A percentile compares a stretch with the other conserved stretches of the same genome.
These are phyloP conservation scores for Tapirus terrestris DNA, from an alignment of 2,113 vertebrate species.

Conservation along the genomic window DNA sequence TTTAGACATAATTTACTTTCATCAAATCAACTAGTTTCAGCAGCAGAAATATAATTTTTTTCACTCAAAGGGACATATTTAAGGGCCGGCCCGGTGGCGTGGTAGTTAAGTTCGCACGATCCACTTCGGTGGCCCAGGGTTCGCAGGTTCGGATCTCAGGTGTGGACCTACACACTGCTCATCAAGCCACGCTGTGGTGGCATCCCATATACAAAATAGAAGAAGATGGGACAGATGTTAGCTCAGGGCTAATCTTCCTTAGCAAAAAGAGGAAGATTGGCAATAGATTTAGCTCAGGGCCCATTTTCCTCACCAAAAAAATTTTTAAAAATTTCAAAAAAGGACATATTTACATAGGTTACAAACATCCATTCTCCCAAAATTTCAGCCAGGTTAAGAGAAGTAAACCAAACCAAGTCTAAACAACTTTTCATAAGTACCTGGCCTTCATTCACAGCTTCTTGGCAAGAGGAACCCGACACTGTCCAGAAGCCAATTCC, in stretches of 20 bases:
- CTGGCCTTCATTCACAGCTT: background rate
- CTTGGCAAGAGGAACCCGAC: background rate
- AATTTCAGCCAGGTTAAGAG: background rate
- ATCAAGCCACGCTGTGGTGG: too few species aligned
- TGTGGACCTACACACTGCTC: too few species aligned
- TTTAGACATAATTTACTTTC: conserved; percentile 9
- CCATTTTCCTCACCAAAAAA: too few species aligned
- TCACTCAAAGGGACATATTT: background rate
- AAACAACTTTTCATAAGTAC: background rate
- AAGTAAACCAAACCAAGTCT: background rate
- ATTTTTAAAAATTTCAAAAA: background rate
- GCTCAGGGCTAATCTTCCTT: too few species aligned
- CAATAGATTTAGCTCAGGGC: too few species aligned
- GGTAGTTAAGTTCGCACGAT: too few species aligned
- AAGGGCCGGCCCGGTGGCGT: too few species aligned
- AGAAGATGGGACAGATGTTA: too few species aligned
- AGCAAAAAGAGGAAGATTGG: too few species aligned
- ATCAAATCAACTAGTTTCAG: background rate
- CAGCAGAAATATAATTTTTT: background rate
- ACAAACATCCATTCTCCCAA: conserved; percentile 5
- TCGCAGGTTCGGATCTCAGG: too few species aligned
- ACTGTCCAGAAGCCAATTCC: background rate
- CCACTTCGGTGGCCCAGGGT: too few species aligned
- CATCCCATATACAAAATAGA: too few species aligned
- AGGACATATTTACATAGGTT: background rate